Evolutionary conservation across 2,888 invertebrate genomes (phyloP).

Genomic region (Hirudinaria manillensis): DNA sequence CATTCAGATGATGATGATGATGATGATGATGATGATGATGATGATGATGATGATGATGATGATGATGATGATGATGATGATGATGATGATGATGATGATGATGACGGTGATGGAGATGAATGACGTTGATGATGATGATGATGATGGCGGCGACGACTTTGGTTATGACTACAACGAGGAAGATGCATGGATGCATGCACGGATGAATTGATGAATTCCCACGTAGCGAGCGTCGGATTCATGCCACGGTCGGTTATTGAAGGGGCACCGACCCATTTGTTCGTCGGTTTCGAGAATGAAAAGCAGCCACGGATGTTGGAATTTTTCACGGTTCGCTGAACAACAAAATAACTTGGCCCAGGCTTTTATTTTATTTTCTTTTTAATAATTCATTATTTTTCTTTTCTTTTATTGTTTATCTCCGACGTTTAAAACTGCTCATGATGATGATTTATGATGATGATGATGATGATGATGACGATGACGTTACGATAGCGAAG

Average conservation of each 20-base stretch:
- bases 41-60: constrained; percentile 20
- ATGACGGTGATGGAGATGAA: constrained; percentile 17
- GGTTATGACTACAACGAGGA: neutral
- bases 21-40: constrained; percentile 14
- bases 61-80: constrained; percentile 28
- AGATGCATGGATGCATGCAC: neutral
- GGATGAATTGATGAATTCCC: too few species aligned
- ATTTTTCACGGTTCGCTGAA: too few species aligned
- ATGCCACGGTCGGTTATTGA: too few species aligned
- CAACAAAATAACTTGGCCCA: too few species aligned
- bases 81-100: constrained; percentile 21
- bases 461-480: neutral
- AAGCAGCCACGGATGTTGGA: too few species aligned
- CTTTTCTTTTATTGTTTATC: too few species aligned
- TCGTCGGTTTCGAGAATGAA: too few species aligned
- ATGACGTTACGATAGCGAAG: neutral
- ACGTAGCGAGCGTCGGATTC: too few species aligned
- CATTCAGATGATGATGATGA: constrained; percentile 25
- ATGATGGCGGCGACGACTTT: neutral
- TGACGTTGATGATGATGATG: neutral
- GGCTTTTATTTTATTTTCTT: too few species aligned
- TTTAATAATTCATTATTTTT: too few species aligned
- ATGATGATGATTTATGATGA: constrained; percentile 4
- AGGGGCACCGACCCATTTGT: too few species aligned
- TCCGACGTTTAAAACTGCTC: neutral